These are phyloP conservation scores for Gavialis gangeticus DNA, from an alignment of 2,113 vertebrate genomes.

Conservation along the genomic window DNA sequence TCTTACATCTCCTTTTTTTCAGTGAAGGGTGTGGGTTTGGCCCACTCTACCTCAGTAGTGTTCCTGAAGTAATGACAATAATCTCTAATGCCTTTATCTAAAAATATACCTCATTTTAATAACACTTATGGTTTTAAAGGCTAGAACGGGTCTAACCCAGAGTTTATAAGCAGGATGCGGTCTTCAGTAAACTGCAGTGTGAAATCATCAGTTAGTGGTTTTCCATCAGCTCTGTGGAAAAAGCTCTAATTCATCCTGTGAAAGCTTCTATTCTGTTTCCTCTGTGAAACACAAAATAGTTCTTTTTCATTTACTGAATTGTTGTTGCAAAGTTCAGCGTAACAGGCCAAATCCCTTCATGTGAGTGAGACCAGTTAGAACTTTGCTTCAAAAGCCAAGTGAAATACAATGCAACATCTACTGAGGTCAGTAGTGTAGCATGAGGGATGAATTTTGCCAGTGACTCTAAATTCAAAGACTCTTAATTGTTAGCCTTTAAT, in stretches of 20 bases:
- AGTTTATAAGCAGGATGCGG: not conserved
- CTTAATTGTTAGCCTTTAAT: conserved; percentile 11
- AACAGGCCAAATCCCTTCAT: not conserved
- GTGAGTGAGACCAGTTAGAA: conserved; percentile 4
- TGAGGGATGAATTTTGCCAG: conserved; percentile 1
- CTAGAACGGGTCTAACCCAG: not conserved
- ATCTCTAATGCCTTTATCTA: not conserved
- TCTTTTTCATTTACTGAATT: not conserved
- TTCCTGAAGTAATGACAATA: not conserved
- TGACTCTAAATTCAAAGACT: not conserved
- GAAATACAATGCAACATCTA: conserved; percentile 31
- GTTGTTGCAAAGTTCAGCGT: conserved; percentile 27
- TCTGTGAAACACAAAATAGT: not conserved
- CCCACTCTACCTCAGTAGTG: not conserved
- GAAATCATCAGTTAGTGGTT: conserved; percentile 27
- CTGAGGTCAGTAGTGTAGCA: conserved; percentile 30
- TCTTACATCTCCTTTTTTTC: not conserved
- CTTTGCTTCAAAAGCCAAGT: conserved; percentile 52
- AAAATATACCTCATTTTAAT: conserved; percentile 45
- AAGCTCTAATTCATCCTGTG: conserved; percentile 4
- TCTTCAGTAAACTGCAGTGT: conserved; percentile 1
- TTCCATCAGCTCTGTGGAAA: not conserved
- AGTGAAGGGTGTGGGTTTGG: not conserved
- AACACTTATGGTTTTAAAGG: not conserved
- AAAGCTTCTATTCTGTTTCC: conserved; percentile 36